Base-by-base conservation (phyloP, 2,888 invertebrate species). In the Epistrophe grossulariae region DNA sequence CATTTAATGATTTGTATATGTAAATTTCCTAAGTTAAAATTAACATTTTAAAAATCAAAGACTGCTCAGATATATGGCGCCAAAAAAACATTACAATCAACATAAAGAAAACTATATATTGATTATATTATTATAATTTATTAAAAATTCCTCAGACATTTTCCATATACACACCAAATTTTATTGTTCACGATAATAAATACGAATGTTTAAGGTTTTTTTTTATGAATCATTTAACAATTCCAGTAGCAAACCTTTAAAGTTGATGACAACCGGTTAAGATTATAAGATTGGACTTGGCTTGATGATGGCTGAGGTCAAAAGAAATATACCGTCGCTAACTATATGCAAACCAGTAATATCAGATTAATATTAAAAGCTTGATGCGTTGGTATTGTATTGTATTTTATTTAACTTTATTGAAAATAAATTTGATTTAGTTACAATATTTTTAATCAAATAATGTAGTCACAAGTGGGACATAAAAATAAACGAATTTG, bases 151-250 rank as follows among this genome's bases (percentile, higher is more conserved):
- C 43, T 45, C 11, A 13, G 11, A 38, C 57, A 55, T 62, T 31
- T 62, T 57, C 62, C 73, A 79, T 84, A 84, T 71, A 76, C 52
- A 76, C 52, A 74, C 28, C 62, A 13, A 59, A 66, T 66, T 76
- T 84, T 79, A 66, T 76, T 76, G 55, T 24, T 45, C 17, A 64
- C 10, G 43, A 50, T 55, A 66, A 71, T 76, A 76, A 84, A 71
- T 64, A 62, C 17, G 40, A 79, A 48, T 70, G 43, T 71, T 70
- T 38, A 66, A 3, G 77, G 77, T 48, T 57, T 77, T 60, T 35
- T 35, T 35, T 35, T 35, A 79, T 52, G 31, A 40, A 28, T 6
- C 57, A 64, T 70, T 70, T 70, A 74, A 64, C 55, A 84, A 74
- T 70, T 71, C 79, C 79, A 45, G 79, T 84, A 79, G 79, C 79